phyloP scores from a whole-genome alignment of 1,140 invertebrate species.

The Papilio polytes region DNA sequence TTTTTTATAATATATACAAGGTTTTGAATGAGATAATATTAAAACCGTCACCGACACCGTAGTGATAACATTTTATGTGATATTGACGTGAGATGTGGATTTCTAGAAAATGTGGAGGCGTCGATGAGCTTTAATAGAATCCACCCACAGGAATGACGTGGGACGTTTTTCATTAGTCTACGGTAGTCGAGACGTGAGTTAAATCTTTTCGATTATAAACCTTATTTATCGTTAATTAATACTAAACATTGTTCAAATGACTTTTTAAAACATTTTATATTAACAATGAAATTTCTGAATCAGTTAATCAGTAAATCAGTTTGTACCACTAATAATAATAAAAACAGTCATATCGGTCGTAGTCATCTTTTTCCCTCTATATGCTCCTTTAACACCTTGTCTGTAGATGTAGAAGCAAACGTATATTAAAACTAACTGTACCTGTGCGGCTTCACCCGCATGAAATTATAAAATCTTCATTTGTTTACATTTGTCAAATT shows the following conservation, averaged over 20 bases:
- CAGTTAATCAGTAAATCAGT: not conserved
- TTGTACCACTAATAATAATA: not conserved
- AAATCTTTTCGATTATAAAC: not conserved
- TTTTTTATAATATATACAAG: too few relatives aligned
- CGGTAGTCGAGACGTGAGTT: not conserved
- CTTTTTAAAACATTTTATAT: not conserved
- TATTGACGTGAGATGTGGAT: slow-evolving; percentile 21
- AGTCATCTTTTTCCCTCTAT: too few relatives aligned
- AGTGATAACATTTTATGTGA: not conserved
- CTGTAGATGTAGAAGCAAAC: not conserved
- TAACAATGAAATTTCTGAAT: not conserved
- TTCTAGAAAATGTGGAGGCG: slow-evolving; percentile 19
- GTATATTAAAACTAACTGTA: too few relatives aligned
- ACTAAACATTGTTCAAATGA: not conserved
- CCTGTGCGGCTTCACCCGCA: too few relatives aligned
- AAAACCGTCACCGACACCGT: not conserved
- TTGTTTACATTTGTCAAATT: too few relatives aligned
- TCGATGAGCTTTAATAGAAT: slow-evolving; percentile 17
- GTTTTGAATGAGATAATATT: not conserved
- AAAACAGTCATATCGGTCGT: not conserved
- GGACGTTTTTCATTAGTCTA: not conserved
- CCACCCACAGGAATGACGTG: slow-evolving; percentile 16
- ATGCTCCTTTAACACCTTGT: too few relatives aligned
- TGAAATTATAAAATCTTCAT: too few relatives aligned
- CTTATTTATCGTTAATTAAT: not conserved